Conservation (phyloP, 2,888 invertebrate species). For the Bembecia ichneumoniformis region DNA sequence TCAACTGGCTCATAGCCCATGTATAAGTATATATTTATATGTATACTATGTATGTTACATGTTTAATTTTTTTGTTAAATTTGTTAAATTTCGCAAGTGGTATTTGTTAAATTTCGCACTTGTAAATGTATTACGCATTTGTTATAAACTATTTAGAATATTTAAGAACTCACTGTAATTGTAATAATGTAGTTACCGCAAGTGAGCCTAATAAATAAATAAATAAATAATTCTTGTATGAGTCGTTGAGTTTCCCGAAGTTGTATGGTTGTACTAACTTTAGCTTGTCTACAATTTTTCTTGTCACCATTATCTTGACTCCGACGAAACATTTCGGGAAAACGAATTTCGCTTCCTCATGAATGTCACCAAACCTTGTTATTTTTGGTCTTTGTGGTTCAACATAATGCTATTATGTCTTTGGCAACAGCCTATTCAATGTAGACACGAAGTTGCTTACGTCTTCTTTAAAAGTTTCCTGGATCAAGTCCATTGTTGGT, state of each 20-base stretch:
- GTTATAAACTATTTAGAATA: no score
- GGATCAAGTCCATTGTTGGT: constrained; percentile 56
- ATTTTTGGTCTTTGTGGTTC: constrained; percentile 30
- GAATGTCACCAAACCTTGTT: constrained; percentile 45
- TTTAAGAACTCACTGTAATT: no score
- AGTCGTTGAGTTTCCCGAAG: constrained; percentile 47
- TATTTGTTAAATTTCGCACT: no score
- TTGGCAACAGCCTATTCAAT: constrained; percentile 50
- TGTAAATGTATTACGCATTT: no score
- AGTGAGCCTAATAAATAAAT: not conserved
- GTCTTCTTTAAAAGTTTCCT: constrained; percentile 43
- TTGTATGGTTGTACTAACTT: constrained; percentile 57
- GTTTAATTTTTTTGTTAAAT: no score
- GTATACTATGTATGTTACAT: no score
- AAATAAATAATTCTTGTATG: constrained; percentile 34
- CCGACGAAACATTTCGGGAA: constrained; percentile 61
- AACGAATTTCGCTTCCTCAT: constrained; percentile 52
- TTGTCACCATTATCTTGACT: constrained; percentile 42
- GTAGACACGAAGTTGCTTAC: constrained; percentile 45
- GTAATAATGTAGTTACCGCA: not conserved
- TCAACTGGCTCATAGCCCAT: constrained; percentile 37
- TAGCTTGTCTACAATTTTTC: constrained; percentile 51
- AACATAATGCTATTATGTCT: constrained; percentile 44
- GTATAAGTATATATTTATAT: no score
- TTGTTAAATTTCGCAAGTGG: no score